Evolutionary conservation across 1,140 invertebrate species (phyloP).

Genomic region (Camponotus vicinus): DNA sequence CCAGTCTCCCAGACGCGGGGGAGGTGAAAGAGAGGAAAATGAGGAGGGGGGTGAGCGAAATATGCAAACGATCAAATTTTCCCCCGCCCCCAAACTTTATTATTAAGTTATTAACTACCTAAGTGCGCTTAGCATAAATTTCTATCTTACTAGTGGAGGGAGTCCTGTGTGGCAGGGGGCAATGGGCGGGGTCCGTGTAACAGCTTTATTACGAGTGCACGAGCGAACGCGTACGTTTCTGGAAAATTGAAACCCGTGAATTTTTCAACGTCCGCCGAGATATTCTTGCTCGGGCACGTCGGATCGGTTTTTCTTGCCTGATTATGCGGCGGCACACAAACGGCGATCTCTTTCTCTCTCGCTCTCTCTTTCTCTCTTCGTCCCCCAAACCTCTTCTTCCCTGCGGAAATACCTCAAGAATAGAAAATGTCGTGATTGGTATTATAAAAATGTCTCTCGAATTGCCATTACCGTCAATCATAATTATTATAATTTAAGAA

Average conservation of each 20-base stretch:
- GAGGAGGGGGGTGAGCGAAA: constrained; percentile 24
- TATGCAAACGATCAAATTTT: constrained; percentile 71
- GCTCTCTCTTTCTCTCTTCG: background rate
- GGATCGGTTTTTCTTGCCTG: constrained; percentile 60
- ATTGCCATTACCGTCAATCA: background rate
- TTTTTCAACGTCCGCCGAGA: constrained; percentile 53
- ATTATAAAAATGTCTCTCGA: background rate
- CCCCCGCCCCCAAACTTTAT: constrained; percentile 60
- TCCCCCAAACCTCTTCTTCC: background rate
- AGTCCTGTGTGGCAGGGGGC: background rate
- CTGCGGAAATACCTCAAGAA: background rate
- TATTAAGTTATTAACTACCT: constrained; percentile 74
- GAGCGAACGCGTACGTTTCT: constrained; percentile 46
- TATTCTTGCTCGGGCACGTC: constrained; percentile 57
- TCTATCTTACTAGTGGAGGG: constrained; percentile 51
- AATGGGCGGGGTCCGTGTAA: background rate
- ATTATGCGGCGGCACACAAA: constrained; percentile 60
- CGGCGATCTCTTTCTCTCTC: background rate
- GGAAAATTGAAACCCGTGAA: constrained; percentile 58
- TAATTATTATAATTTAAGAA: background rate
- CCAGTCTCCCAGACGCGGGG: background rate
- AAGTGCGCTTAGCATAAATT: constrained; percentile 75
- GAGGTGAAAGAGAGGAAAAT: no score
- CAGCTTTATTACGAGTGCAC: constrained; percentile 46
- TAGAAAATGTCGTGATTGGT: background rate